Percentiles rank a stretch among this genome's conserved stretches.
phyloP scores from a whole-genome alignment of 2,113 vertebrate genomes.

The Atrichornis clamosus region DNA sequence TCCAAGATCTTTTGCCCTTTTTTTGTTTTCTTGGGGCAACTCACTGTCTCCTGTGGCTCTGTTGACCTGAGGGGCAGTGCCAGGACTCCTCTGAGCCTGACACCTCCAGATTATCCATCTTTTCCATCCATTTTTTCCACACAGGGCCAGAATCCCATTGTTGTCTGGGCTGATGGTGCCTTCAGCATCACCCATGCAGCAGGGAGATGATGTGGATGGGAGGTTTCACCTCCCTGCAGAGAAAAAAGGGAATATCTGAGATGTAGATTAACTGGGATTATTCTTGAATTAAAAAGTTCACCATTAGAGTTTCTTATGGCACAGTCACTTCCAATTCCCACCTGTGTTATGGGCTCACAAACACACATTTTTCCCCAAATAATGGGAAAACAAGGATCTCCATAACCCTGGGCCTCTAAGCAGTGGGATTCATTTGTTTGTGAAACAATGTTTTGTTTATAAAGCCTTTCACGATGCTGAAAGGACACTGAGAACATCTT shows the following conservation, averaged over 20 bases:
- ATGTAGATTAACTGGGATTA: background rate
- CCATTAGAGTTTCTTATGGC: background rate
- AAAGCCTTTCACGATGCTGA: background rate
- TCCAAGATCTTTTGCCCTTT: background rate
- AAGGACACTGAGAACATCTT: background rate
- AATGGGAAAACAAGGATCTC: background rate
- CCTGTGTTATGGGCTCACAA: background rate
- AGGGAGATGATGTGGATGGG: background rate
- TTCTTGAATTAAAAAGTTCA: background rate
- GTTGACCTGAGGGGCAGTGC: background rate
- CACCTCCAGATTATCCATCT: background rate
- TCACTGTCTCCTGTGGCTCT: background rate
- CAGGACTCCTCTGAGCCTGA: background rate
- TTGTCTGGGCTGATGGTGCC: background rate
- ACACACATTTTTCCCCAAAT: background rate
- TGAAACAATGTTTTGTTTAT: background rate
- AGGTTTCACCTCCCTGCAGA: rapidly evolving
- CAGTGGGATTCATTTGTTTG: background rate
- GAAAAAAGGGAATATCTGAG: background rate
- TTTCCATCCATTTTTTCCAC: background rate
- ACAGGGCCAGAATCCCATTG: background rate
- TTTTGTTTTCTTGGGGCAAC: background rate
- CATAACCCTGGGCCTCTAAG: background rate
- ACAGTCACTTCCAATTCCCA: background rate
- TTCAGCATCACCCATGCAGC: background rate